Conservation (phyloP, 1,140 invertebrate species). For the Campoletis sonorensis region DNA sequence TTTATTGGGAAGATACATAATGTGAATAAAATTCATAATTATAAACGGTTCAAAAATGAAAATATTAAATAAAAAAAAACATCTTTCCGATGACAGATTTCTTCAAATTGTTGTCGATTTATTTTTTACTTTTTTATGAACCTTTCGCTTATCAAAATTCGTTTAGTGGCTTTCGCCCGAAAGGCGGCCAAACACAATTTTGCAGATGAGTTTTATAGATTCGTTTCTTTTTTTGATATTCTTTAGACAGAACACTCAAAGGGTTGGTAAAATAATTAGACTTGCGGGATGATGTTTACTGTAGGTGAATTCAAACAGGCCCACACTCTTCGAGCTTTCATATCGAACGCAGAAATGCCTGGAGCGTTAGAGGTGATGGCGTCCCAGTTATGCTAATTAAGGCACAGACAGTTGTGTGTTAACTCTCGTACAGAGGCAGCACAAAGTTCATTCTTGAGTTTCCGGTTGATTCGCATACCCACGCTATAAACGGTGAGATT, state of each 20-base stretch:
- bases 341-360: constrained; percentile 48
- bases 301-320: neutral
- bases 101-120: too few relatives aligned
- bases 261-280: neutral
- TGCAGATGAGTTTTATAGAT: too few relatives aligned
- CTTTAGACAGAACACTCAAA: neutral
- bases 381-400: constrained; percentile 60
- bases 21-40: too few relatives aligned
- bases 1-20: too few relatives aligned
- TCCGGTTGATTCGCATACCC: constrained; percentile 53
- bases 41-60: too few relatives aligned
- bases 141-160: too few relatives aligned
- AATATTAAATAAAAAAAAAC: too few relatives aligned
- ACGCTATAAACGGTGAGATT: neutral
- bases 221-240: neutral
- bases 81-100: too few relatives aligned
- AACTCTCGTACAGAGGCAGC: constrained; percentile 15
- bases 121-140: too few relatives aligned
- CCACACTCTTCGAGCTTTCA: neutral
- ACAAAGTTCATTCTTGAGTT: constrained; percentile 48
- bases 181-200: too few relatives aligned
- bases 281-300: neutral
- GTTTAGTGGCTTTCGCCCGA: too few relatives aligned
- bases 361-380: constrained; percentile 26
- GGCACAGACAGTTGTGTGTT: constrained; percentile 46